Evolutionary conservation across 2,113 vertebrate species (phyloP), one percentile per base, ranked within the genome.

Genomic region (Microcebus murinus): DNA sequence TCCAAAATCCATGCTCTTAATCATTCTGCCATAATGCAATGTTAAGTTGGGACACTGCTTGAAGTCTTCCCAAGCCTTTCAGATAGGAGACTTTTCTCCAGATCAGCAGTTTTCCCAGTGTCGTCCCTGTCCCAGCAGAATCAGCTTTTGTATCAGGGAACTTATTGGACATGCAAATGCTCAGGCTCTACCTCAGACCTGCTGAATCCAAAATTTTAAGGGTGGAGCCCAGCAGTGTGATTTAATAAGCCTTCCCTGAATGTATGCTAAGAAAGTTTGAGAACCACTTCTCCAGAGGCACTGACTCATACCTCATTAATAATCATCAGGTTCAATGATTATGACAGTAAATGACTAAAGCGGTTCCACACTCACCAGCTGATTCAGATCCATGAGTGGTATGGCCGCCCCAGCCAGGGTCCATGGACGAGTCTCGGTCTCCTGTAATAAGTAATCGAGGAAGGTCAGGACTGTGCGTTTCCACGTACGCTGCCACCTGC

Each of bases 341-440:
- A 4, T n/a, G 45, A 50, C 5, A 71, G 48, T 15, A n/a, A 87
- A 36, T 59, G 42, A 94, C 63, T 29, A 42, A 48, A 73, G 55
- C 4, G 14, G 63, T 27, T 93, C 42, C 80, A 48, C 67, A 97
- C 97, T 98, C 57, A 98, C 98, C 97, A 48, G 18, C 23, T 81
- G 84, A 50, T 65, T 34, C 52, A 4, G 96, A 96, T 70, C 81
- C 80, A 0, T 59, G 34, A 27, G 97, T 96, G 42, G 88, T 86
- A 20, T 34, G 67, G 39, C 29, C 42, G 1, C 14, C 17, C 9
- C 29, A 21, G 0, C 42, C 27, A 23, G 59, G 20, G 34, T 91
- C 50, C 1, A 1, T 0, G 18, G 5, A 34, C 1, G 39, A 5
- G 9, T 63, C 74, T 1, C 6, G 31, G 34, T 87, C 70, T 76